Evolutionary conservation across 2,888 invertebrate species (phyloP).

Genomic region (Pammene aurita): DNA sequence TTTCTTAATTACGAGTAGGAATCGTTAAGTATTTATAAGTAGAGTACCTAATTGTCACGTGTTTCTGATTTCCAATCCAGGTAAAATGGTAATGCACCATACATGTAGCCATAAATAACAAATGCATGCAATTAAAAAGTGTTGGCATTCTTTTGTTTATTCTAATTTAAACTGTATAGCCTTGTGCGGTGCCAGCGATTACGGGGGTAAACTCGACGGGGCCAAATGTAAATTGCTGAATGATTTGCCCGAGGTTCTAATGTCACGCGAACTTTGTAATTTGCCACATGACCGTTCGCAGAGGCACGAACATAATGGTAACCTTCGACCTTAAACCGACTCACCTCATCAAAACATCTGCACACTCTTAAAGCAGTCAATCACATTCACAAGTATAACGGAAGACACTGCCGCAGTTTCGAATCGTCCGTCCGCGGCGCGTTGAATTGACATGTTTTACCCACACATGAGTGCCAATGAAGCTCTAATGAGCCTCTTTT

Average conservation of each 20-base stretch:
- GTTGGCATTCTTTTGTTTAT: constrained; percentile 27
- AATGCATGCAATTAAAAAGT: constrained; percentile 24
- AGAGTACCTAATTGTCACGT: background rate
- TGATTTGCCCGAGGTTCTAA: constrained; percentile 43
- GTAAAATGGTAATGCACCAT: constrained; percentile 19
- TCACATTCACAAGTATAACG: constrained; percentile 57
- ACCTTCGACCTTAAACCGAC: constrained; percentile 70
- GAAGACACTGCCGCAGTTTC: constrained; percentile 71
- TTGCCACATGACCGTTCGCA: constrained; percentile 40
- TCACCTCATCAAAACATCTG: constrained; percentile 78
- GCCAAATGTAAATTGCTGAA: constrained; percentile 38
- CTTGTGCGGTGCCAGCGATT: constrained; percentile 35
- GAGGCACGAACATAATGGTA: constrained; percentile 55
- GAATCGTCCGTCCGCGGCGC: constrained; percentile 52
- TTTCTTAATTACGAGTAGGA: too few species aligned
- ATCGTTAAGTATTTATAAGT: background rate
- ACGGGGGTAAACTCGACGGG: constrained; percentile 27
- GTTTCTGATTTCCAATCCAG: background rate
- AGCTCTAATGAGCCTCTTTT: constrained; percentile 62
- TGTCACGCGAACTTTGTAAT: constrained; percentile 47
- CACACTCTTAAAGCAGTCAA: constrained; percentile 58
- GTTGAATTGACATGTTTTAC: constrained; percentile 70
- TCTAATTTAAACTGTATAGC: constrained; percentile 29
- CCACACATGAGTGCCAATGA: constrained; percentile 56
- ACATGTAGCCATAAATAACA: constrained; percentile 23